phyloP scores from a whole-genome alignment of 2,113 vertebrate species.

The Dicerorhinus sumatrensis region DNA sequence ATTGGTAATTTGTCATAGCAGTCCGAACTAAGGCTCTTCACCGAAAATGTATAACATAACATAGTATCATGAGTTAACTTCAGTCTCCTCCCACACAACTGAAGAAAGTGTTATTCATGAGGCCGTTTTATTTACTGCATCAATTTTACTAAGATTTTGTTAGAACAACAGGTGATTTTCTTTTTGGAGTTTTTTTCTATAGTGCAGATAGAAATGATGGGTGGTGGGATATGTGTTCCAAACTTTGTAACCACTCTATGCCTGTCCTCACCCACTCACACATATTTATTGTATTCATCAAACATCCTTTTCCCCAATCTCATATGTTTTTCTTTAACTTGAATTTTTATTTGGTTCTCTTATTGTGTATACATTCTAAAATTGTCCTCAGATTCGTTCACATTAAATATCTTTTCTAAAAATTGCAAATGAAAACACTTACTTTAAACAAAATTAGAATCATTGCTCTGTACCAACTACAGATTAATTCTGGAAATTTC shows the following conservation, averaged over 20 bases:
- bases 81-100: neutral
- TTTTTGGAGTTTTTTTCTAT: neutral
- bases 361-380: neutral
- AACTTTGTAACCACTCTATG: neutral
- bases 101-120: neutral
- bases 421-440: neutral
- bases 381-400: neutral
- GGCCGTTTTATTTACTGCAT: neutral
- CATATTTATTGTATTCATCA: neutral
- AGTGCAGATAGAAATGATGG: neutral
- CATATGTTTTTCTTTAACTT: neutral
- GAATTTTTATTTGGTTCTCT: neutral
- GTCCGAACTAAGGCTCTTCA: neutral
- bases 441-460: slow-evolving; percentile 16
- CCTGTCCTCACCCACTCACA: neutral
- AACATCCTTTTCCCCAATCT: neutral
- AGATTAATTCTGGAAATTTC: slow-evolving; percentile 18
- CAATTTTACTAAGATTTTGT: neutral
- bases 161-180: neutral
- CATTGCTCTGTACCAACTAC: neutral
- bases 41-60: neutral
- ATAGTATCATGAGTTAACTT: neutral
- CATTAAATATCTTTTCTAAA: neutral
- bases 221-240: neutral
- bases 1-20: neutral